phyloP scores from a whole-genome alignment of 2,888 invertebrate genomes.

The Drosophila kanekoi region DNA sequence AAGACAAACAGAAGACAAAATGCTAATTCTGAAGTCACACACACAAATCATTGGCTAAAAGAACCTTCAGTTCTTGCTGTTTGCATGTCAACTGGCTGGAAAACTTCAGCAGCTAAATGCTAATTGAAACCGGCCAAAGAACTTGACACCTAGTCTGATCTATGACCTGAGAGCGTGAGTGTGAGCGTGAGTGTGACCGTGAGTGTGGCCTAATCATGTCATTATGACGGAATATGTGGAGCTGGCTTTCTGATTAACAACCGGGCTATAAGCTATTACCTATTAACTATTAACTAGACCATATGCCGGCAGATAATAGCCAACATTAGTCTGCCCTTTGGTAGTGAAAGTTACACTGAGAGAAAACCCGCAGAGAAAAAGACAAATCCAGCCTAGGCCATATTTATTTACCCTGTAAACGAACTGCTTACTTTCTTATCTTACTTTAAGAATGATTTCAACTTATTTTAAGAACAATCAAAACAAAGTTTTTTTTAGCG shows the following conservation, averaged over 20 bases:
- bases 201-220: conserved; percentile 32
- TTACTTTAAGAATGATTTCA: no score
- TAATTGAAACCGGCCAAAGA: conserved; percentile 47
- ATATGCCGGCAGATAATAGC: conserved; percentile 54
- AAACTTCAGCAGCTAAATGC: conserved; percentile 36
- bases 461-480: no score
- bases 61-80: conserved; percentile 42
- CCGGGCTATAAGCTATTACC: conserved; percentile 3
- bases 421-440: no score
- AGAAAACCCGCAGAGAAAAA: neutral
- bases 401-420: no score
- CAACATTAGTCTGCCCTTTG: conserved; percentile 42
- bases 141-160: conserved; percentile 42
- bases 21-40: conserved; percentile 59
- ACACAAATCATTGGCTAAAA: conserved; percentile 55
- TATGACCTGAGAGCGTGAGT: conserved; percentile 13
- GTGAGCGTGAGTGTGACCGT: neutral
- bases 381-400: no score
- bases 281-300: conserved; percentile 54
- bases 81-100: conserved; percentile 52
- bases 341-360: conserved; percentile 64
- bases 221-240: conserved; percentile 30
- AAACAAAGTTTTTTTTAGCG: no score
- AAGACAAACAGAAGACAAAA: conserved; percentile 45
- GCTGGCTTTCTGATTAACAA: conserved; percentile 24